Percentiles rank a stretch among this genome's conserved stretches.
phyloP scores from a whole-genome alignment of 2,113 vertebrate species.

The Syngnathus typhle region DNA sequence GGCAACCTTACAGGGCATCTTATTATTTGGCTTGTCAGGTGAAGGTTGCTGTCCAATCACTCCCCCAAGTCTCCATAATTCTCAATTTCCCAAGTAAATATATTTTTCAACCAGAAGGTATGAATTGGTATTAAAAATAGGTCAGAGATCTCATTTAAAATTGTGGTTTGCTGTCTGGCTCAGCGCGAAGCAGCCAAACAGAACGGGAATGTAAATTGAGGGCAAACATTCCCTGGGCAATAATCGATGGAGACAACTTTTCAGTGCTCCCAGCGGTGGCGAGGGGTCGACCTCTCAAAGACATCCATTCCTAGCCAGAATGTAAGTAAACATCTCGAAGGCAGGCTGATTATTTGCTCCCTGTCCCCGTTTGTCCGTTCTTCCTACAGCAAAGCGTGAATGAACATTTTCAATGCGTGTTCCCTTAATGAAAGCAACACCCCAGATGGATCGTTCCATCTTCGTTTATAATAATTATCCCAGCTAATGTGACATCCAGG shows the following conservation, averaged over 20 bases:
- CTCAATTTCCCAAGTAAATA: no score
- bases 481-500: background rate
- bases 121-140: slow-evolving; percentile 1
- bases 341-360: slow-evolving; percentile 30
- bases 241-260: slow-evolving; percentile 51
- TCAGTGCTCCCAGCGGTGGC: slow-evolving; percentile 32
- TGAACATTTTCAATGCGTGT: background rate
- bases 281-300: slow-evolving; percentile 37
- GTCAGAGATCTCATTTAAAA: slow-evolving; percentile 32
- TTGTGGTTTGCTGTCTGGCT: slow-evolving; percentile 21
- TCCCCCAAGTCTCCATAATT: no score
- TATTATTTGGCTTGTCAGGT: background rate
- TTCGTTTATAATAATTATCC: slow-evolving; percentile 1
- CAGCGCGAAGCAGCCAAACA: slow-evolving; percentile 4
- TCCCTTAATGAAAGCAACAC: slow-evolving; percentile 4
- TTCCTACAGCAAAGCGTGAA: slow-evolving; percentile 16
- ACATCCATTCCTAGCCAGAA: slow-evolving; percentile 41
- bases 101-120: background rate
- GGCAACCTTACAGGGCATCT: background rate
- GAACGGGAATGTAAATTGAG: slow-evolving; percentile 33
- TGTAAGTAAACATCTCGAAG: slow-evolving; percentile 29
- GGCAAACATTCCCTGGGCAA: slow-evolving; percentile 44
- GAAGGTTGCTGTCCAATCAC: background rate
- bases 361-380: background rate
- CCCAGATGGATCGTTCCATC: slow-evolving; percentile 5